These are phyloP conservation scores for Lepus townsendii DNA, from an alignment of 2,797 vertebrate species.

Conservation along the genomic window DNA sequence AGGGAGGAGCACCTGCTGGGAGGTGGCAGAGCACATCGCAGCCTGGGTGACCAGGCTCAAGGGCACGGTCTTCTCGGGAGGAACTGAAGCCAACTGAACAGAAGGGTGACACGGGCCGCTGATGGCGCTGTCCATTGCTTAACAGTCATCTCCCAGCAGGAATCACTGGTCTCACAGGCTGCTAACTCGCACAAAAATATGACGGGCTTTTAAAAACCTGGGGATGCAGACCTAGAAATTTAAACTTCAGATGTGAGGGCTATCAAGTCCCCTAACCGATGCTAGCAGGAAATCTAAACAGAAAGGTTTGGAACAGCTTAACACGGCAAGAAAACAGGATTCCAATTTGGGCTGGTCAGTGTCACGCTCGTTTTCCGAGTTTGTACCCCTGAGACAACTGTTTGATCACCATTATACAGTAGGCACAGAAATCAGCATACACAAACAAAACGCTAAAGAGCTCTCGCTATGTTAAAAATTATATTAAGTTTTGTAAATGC, in stretches of 20 bases:
- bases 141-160: conserved; percentile 64
- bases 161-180: conserved; percentile 6
- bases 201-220: background rate
- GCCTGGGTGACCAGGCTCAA: background rate
- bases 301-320: conserved; percentile 57
- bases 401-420: conserved; percentile 86
- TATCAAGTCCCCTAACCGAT: background rate
- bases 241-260: conserved; percentile 18
- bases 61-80: background rate
- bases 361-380: conserved; percentile 85
- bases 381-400: conserved; percentile 90
- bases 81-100: background rate
- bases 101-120: background rate
- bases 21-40: background rate
- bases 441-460: conserved; percentile 80
- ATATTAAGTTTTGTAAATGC: conserved; percentile 61
- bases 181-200: background rate
- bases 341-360: conserved; percentile 87
- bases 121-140: conserved; percentile 54
- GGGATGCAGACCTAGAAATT: background rate
- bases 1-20: background rate
- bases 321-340: conserved; percentile 68
- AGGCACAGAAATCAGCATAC: conserved; percentile 85
- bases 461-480: conserved; percentile 76
- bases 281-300: conserved; percentile 26